Conservation (phyloP, 2,797 vertebrate genomes). For the Gobionotothen gibberifrons region DNA sequence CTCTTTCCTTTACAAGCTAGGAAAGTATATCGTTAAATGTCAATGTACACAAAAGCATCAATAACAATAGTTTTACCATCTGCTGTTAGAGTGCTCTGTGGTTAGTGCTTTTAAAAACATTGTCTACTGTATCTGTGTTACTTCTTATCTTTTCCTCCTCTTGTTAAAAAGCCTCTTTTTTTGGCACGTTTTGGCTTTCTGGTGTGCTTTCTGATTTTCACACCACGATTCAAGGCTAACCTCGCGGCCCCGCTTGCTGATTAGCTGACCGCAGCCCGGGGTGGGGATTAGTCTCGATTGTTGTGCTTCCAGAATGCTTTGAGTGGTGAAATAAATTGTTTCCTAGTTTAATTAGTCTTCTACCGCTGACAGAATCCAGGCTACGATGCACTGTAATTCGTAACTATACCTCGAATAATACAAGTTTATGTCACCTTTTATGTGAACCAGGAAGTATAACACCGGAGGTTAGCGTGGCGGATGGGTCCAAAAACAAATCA, state of each 20-base stretch:
- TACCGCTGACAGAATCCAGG: not conserved
- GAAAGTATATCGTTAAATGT: not conserved
- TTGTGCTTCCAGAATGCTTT: slow-evolving; percentile 61
- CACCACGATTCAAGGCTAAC: slow-evolving; percentile 16
- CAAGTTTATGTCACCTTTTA: too few species aligned
- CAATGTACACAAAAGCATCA: not conserved
- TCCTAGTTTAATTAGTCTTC: slow-evolving; percentile 15
- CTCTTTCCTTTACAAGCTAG: too few species aligned
- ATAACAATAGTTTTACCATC: not conserved
- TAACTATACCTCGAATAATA: too few species aligned
- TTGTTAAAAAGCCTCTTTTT: slow-evolving; percentile 18
- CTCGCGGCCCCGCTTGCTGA: slow-evolving; percentile 23
- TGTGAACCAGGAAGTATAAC: too few species aligned
- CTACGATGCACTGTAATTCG: too few species aligned
- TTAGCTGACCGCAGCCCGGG: slow-evolving; percentile 33
- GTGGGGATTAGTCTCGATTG: slow-evolving; percentile 56
- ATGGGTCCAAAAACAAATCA: too few species aligned
- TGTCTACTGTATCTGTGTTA: slow-evolving; percentile 19
- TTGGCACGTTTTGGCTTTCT: not conserved
- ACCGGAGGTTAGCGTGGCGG: too few species aligned
- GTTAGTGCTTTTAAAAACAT: not conserved
- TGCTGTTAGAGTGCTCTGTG: not conserved
- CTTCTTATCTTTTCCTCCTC: not conserved
- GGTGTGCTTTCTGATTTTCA: slow-evolving; percentile 13
- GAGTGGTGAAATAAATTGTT: slow-evolving; percentile 37